Percentiles rank a stretch among this genome's conserved stretches.
These are phyloP conservation scores for Onychomys arenicola DNA, from an alignment of 2,797 vertebrate species.

Conservation along the genomic window DNA sequence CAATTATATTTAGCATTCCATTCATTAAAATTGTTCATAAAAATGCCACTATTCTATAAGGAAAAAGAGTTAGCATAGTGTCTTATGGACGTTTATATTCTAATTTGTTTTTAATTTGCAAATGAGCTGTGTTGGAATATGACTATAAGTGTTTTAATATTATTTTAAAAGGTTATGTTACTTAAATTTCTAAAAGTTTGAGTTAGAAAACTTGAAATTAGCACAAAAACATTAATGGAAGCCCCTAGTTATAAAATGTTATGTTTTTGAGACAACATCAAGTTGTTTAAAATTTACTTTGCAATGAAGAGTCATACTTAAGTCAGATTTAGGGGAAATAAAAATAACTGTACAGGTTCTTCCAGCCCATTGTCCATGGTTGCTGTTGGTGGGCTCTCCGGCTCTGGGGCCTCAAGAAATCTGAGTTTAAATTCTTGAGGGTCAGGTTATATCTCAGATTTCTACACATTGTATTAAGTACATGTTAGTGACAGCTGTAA, in stretches of 20 bases:
- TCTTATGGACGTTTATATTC: constrained; percentile 16
- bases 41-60: constrained; percentile 47
- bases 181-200: constrained; percentile 9
- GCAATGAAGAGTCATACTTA: constrained; percentile 39
- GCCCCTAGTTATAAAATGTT: constrained; percentile 48
- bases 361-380: constrained; percentile 28
- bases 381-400: constrained; percentile 1
- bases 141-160: constrained; percentile 17
- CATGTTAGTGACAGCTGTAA: constrained; percentile 49
- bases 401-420: constrained; percentile 59
- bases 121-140: constrained; percentile 40
- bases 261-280: constrained; percentile 49
- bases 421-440: constrained; percentile 69
- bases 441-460: constrained; percentile 62
- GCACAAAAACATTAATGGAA: background rate
- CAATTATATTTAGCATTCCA: constrained; percentile 19
- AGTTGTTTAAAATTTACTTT: constrained; percentile 60
- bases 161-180: constrained; percentile 30
- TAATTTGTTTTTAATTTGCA: constrained; percentile 51
- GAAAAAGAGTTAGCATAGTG: constrained; percentile 34
- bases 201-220: constrained; percentile 69
- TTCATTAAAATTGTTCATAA: constrained; percentile 52
- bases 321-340: constrained; percentile 34
- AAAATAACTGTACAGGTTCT: constrained; percentile 60
- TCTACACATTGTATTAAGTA: constrained; percentile 51